Percentiles rank a stretch among this genome's conserved stretches.
These are phyloP conservation scores for Rotaria socialis DNA, from an alignment of 2,888 invertebrate species.

Conservation along the genomic window DNA sequence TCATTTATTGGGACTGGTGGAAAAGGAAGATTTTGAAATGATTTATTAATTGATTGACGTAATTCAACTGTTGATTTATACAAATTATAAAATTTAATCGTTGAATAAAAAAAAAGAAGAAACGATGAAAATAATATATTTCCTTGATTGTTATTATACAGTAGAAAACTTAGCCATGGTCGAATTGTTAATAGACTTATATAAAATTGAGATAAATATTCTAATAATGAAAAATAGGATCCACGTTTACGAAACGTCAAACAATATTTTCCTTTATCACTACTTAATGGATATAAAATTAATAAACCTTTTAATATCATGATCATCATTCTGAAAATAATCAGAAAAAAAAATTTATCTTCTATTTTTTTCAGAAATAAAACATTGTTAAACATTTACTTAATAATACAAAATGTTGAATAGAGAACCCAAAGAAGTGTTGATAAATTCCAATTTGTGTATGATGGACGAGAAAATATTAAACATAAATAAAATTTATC, in stretches of 20 bases:
- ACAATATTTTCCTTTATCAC: neutral
- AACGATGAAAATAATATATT: neutral
- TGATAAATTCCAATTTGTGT: constrained; percentile 23
- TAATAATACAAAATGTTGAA: constrained; percentile 23
- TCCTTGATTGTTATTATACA: neutral
- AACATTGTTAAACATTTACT: neutral
- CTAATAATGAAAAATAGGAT: neutral
- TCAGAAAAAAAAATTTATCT: neutral
- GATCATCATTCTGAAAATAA: neutral
- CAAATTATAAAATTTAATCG: neutral
- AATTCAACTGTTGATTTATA: neutral
- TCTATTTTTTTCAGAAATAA: neutral
- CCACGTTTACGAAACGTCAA: neutral
- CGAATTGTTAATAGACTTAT: constrained; percentile 11
- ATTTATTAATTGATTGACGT: neutral
- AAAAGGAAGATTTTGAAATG: neutral
- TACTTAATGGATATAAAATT: neutral
- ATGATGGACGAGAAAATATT: neutral
- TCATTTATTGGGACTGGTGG: neutral
- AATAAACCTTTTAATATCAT: neutral
- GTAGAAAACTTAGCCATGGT: neutral
- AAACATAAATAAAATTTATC: constrained; percentile 15
- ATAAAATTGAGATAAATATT: neutral
- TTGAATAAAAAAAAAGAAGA: neutral
- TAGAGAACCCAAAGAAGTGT: neutral